These are phyloP conservation scores for Centropristis striata DNA, from an alignment of 2,113 vertebrate species.

Conservation along the genomic window DNA sequence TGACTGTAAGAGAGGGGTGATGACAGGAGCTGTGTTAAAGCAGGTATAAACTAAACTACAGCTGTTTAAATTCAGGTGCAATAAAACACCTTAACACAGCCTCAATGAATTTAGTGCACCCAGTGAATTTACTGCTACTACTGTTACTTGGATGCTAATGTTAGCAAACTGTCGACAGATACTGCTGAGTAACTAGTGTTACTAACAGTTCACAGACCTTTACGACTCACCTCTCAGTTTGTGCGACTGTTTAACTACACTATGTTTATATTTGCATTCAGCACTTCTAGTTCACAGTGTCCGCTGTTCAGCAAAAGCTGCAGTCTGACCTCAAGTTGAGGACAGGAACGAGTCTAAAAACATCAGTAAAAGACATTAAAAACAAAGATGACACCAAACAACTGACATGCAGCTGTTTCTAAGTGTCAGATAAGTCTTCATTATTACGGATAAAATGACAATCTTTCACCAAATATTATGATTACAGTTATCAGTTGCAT, in stretches of 20 bases:
- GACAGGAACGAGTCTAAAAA: too few species aligned
- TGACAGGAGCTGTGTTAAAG: slow-evolving; percentile 2
- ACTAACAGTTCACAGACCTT: neutral
- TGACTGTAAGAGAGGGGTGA: neutral
- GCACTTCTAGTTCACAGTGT: too few species aligned
- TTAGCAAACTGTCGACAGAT: neutral
- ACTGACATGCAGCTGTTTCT: too few species aligned
- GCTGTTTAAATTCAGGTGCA: neutral
- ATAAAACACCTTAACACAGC: neutral
- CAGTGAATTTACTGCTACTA: neutral
- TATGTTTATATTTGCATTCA: too few species aligned
- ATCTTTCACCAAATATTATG: too few species aligned
- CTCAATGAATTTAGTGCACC: neutral
- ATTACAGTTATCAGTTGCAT: neutral
- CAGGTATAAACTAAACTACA: neutral
- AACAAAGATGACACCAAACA: too few species aligned
- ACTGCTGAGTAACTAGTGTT: neutral
- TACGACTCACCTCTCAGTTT: neutral
- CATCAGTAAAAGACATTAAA: too few species aligned
- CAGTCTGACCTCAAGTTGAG: too few species aligned
- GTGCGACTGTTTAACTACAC: neutral
- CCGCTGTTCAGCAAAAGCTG: too few species aligned
- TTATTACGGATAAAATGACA: neutral
- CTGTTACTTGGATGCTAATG: neutral
- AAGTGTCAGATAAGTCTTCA: neutral